Percentiles rank a stretch among this genome's conserved stretches.
Evolutionary conservation across 2,113 vertebrate genomes (phyloP).

Genomic region (Pyxicephalus adspersus): DNA sequence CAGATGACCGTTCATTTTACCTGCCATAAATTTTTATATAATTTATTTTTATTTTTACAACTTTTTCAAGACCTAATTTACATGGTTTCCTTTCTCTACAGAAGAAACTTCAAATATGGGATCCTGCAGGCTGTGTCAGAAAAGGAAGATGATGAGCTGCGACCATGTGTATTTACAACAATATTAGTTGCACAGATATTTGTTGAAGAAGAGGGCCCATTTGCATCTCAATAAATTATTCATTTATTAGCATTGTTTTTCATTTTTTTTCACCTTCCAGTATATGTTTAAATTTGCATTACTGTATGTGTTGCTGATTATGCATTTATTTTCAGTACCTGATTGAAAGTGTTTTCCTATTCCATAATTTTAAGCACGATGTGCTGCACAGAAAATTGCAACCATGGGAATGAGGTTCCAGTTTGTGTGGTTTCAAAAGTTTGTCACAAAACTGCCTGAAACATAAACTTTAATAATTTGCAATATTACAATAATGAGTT

Average conservation of each 20-base stretch:
- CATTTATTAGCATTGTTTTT: conserved; percentile 71
- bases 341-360: conserved; percentile 84
- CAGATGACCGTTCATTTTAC: no score
- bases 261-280: conserved; percentile 62
- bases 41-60: background rate
- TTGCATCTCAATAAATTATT: conserved; percentile 80
- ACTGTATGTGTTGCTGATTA: conserved; percentile 79
- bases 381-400: conserved; percentile 79
- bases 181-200: conserved; percentile 75
- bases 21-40: no score
- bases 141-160: conserved; percentile 69
- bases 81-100: conserved; percentile 9
- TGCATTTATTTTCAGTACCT: conserved; percentile 86
- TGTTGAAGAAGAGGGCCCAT: conserved; percentile 76
- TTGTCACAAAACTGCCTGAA: conserved; percentile 78
- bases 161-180: conserved; percentile 75
- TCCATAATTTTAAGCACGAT: conserved; percentile 86
- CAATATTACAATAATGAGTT: conserved; percentile 71
- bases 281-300: conserved; percentile 80
- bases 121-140: conserved; percentile 39
- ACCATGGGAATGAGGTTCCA: conserved; percentile 73
- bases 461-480: conserved; percentile 71
- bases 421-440: conserved; percentile 71
- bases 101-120: conserved; percentile 4
- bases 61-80: no score